Base-by-base conservation (phyloP, 1,140 invertebrate genomes). In the Bombus waltoni region DNA sequence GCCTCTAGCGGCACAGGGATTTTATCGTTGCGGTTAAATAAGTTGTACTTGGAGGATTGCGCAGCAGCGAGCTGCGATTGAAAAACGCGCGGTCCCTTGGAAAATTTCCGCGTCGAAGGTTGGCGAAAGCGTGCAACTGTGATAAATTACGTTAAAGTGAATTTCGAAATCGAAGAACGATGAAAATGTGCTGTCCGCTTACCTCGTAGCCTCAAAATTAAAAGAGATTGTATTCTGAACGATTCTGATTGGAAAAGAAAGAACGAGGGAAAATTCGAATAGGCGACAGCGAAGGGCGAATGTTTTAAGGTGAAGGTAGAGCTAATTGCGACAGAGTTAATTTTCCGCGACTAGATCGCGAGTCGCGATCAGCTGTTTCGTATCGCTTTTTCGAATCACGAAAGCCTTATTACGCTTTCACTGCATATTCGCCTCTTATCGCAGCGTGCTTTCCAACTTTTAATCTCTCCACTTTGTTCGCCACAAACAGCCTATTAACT, bases 31-130 rank as follows among this genome's bases (percentile, higher is more conserved):
- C 11, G 13, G 57, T 25, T 53, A 62, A 62, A 4, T 62, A n/a
- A 28, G 0, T n/a, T 62, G 0, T 13, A 62, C 1, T 62, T n/a
- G 10, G 0, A 62, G 2, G 59, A 62, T n/a, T 28, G 1, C 11
- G 0, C 3, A 18, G 47, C 15, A 18, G 15, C 0, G 44, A 47
- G 18, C 6, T 47, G 0, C 5, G 18, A 53, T 53, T 22, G 18
- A 18, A 0, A 53, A 18, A 6, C 5, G 47, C 6, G 47, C 6
- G 6, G 6, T 22, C 18, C 15, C 6, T 2, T 2, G 6, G 0
- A 4, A 18, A 53, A 53, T 53, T 53, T 53, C 18, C 47, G 6
- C 0, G 1, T 22, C 18, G 18, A 22, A 53, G 0, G 18, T 53
- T 53, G 18, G 2, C 38, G 38, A 38, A 38, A 38, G 38, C 3